Evolutionary conservation across 2,113 vertebrate species (phyloP), one percentile per base, ranked within the genome.

Genomic region (Anas platyrhynchos): DNA sequence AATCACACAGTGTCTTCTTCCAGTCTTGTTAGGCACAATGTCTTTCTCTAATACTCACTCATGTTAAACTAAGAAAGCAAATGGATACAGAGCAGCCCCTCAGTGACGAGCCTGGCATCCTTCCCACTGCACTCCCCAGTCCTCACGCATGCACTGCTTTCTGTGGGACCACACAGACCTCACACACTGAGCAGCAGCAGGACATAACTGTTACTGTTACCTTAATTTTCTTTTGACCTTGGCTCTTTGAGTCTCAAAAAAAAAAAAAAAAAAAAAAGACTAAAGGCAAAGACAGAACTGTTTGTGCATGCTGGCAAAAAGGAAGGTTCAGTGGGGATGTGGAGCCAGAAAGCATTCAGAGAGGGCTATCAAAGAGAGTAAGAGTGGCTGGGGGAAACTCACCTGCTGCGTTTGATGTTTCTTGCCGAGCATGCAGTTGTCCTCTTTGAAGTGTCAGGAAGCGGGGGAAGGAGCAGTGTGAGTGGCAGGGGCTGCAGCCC

Each of bases 391-490:
- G 61, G 61, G 91, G 94, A 90, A 91, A 88, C 71, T 91, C 95
- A 92, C 86, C 91, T 96, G 95, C 54, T 55, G 18, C 1, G 1
- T 97, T 92, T 97, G 93, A 97, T 92, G 72, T 91, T 86, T 69
- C 55, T 78, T 87, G 74, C 92, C 26, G 83, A 91, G 86, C 58
- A 56, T 0, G 4, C 26, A 61, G n/a, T 11, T 16, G 46, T 7
- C n/a, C 52, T 0, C 3, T 96, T 90, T 91, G 88, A 97, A 95
- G 83, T 36, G 50, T 11, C 48, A 75, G 75, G 84, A 91, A 92
- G 71, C 3, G 3, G 63, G 16, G 26, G 81, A 66, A 72, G 54
- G 21, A 3, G 1, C 31, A 41, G n/a, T 74, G 59, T n/a, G 63
- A 62, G 55, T 36, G 56, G 55, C 83, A 89, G 71, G 17, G 41